Conservation (phyloP, 2,113 vertebrate genomes). For the Cebidichthys violaceus region DNA sequence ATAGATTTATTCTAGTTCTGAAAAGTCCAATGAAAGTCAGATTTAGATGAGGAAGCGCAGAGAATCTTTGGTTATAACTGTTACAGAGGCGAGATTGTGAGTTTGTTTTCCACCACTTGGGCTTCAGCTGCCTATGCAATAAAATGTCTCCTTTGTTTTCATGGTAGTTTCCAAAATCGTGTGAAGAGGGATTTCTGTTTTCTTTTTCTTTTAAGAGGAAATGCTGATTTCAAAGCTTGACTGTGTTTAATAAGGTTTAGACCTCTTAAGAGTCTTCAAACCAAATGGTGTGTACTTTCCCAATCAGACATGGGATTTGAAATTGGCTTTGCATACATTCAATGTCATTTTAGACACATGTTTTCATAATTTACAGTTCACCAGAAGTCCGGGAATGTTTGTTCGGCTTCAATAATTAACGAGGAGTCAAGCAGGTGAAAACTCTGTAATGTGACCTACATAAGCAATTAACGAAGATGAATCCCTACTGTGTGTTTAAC, state of each 20-base stretch:
- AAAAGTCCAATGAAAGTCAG: constrained; percentile 30
- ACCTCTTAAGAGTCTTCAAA: constrained; percentile 44
- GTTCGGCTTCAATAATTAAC: neutral
- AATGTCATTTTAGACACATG: neutral
- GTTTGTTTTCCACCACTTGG: constrained; percentile 39
- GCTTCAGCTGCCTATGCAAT: constrained; percentile 1
- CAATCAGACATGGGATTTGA: constrained; percentile 26
- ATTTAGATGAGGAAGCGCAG: constrained; percentile 22
- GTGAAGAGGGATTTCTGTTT: constrained; percentile 21
- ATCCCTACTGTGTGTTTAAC: neutral
- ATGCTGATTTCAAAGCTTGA: constrained; percentile 54
- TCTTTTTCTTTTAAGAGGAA: constrained; percentile 12
- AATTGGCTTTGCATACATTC: constrained; percentile 7
- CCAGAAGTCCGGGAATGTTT: neutral
- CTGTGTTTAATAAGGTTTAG: constrained; percentile 58
- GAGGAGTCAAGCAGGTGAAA: neutral
- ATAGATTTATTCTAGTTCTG: neutral
- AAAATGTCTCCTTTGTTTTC: constrained; percentile 55
- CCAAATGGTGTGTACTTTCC: constrained; percentile 10
- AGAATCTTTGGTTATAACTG: constrained; percentile 29
- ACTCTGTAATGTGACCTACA: neutral
- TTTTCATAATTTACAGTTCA: neutral
- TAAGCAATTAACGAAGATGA: neutral
- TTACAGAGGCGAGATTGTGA: constrained; percentile 63
- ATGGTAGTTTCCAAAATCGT: constrained; percentile 35